Conservation (phyloP, 2,113 vertebrate genomes). For the Neofelis nebulosa region DNA sequence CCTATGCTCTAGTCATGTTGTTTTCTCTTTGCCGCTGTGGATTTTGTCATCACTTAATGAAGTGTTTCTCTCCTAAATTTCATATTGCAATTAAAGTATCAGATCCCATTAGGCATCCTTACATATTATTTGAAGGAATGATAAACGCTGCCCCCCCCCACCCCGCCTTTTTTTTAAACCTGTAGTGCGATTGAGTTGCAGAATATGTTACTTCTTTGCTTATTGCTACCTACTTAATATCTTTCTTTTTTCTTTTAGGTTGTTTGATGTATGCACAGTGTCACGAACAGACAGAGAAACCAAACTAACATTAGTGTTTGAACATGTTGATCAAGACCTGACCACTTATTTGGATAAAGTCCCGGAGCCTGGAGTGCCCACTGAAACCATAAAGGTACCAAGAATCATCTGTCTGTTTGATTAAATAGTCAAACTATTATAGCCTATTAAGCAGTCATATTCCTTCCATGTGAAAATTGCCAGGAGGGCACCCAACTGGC, state of each 20-base stretch:
- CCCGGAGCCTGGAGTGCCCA: slow-evolving; percentile 97
- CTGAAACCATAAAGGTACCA: slow-evolving; percentile 98
- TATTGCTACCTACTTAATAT: slow-evolving; percentile 56
- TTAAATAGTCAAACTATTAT: neutral
- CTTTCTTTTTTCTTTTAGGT: slow-evolving; percentile 84
- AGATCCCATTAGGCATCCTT: neutral
- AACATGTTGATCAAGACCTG: slow-evolving; percentile 99
- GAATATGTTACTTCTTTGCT: neutral
- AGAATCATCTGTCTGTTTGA: slow-evolving; percentile 33
- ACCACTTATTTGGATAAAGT: slow-evolving; percentile 99
- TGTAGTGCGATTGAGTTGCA: neutral
- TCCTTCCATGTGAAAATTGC: slow-evolving; percentile 47
- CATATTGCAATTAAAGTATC: neutral
- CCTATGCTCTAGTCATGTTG: neutral
- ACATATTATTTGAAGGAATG: neutral
- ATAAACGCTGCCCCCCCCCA: neutral
- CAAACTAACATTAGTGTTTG: slow-evolving; percentile 98
- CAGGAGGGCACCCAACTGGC: neutral
- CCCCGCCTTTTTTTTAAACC: neutral
- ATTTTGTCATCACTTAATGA: neutral
- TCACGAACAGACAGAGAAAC: slow-evolving; percentile 98
- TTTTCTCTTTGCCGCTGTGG: neutral
- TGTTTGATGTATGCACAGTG: slow-evolving; percentile 98
- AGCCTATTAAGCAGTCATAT: neutral
- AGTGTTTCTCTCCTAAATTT: neutral